Conservation (phyloP, 1,140 invertebrate genomes). For the Rhopalosiphum padi region DNA sequence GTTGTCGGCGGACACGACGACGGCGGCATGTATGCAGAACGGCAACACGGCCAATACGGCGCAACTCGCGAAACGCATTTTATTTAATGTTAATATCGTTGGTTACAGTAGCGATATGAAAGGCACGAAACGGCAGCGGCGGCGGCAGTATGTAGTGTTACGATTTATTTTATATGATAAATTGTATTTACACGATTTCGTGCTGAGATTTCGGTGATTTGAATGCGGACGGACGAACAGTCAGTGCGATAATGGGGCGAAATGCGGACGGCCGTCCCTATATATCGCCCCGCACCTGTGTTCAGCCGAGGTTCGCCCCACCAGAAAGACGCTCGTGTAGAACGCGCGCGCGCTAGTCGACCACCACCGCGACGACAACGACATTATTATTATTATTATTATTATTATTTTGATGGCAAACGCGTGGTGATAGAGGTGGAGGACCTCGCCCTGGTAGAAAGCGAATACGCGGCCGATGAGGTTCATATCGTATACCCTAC, state of each 20-base stretch:
- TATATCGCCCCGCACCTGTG: conserved; percentile 41
- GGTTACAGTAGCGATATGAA: not conserved
- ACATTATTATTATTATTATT: not conserved
- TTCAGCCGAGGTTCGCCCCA: conserved; percentile 12
- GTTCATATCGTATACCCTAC: not conserved
- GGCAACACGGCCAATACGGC: conserved; percentile 61
- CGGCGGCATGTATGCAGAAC: conserved; percentile 21
- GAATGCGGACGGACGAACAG: conserved; percentile 33
- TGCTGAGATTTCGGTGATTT: not conserved
- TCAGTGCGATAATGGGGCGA: conserved; percentile 40
- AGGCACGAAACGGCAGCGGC: not conserved
- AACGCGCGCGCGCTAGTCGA: not conserved
- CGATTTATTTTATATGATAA: not conserved
- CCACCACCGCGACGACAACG: not conserved
- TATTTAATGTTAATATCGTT: not conserved
- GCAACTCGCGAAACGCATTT: not conserved
- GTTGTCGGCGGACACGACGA: conserved; percentile 56
- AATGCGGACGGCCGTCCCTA: conserved; percentile 28
- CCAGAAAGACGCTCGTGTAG: not conserved
- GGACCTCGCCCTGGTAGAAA: conserved; percentile 37
- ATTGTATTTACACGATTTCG: not conserved
- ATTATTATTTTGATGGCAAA: not conserved
- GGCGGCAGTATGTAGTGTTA: not conserved
- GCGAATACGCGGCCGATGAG: not conserved
- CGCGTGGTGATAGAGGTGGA: not conserved